phyloP scores from a whole-genome alignment of 2,797 vertebrate genomes.

The Pantherophis vulpinus region DNA sequence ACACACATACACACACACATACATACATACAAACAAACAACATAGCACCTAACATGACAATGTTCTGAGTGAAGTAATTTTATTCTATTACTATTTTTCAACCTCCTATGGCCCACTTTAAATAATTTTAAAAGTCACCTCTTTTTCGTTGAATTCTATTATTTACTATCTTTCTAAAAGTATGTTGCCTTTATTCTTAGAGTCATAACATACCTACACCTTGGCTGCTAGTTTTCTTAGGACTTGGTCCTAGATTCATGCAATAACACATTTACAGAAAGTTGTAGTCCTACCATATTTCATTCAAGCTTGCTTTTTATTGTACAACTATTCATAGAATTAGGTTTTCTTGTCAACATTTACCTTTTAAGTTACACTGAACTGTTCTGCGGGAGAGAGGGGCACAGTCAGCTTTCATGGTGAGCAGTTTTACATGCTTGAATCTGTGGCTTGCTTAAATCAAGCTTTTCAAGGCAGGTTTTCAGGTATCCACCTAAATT shows the following conservation, averaged over 20 bases:
- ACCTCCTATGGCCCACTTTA: neutral
- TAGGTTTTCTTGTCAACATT: neutral
- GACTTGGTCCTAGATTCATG: neutral
- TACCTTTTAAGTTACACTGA: neutral
- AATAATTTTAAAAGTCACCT: neutral
- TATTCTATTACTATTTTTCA: constrained; percentile 47
- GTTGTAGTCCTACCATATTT: neutral
- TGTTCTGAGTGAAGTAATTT: constrained; percentile 48
- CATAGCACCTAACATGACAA: constrained; percentile 27
- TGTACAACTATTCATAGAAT: neutral
- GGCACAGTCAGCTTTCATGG: neutral
- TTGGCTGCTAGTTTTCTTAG: neutral
- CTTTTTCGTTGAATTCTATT: neutral
- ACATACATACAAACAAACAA: constrained; percentile 12
- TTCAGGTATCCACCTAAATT: neutral
- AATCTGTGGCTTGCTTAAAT: neutral
- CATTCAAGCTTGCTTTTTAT: neutral
- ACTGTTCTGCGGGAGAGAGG: neutral
- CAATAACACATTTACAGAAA: neutral
- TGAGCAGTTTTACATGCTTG: neutral
- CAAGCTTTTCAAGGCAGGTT: neutral
- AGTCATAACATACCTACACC: neutral
- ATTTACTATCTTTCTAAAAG: neutral
- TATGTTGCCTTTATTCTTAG: neutral
- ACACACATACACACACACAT: constrained; percentile 34